These are phyloP conservation scores for Helicoverpa assulta DNA, from an alignment of 2,888 invertebrate species.

Conservation along the genomic window DNA sequence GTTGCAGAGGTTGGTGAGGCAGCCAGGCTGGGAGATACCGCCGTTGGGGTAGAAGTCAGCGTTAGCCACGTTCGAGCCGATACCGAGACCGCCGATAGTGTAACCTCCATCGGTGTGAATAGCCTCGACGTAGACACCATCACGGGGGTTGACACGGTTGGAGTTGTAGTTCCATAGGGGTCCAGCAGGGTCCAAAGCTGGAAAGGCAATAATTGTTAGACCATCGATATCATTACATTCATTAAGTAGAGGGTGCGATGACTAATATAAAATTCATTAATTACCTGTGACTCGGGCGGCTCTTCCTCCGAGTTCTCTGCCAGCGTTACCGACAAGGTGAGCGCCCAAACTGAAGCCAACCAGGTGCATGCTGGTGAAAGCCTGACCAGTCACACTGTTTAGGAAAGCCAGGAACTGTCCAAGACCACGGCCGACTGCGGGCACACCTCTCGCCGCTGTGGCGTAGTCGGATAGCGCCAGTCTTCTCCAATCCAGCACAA, in stretches of 20 bases:
- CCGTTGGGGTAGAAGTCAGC: conserved; percentile 90
- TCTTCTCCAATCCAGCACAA: conserved; percentile 78
- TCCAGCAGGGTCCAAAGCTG: conserved; percentile 59
- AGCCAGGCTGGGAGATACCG: conserved; percentile 78
- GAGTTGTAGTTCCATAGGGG: conserved; percentile 68
- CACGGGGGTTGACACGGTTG: conserved; percentile 68
- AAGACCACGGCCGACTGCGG: conserved; percentile 73
- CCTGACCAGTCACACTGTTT: conserved; percentile 65
- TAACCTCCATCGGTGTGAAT: conserved; percentile 72
- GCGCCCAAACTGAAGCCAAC: conserved; percentile 84
- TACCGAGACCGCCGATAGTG: conserved; percentile 78
- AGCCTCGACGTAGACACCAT: conserved; percentile 76
- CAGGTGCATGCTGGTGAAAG: conserved; percentile 72
- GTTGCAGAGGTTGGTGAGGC: conserved; percentile 69
- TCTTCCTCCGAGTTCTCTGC: conserved; percentile 70
- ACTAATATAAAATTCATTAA: neutral
- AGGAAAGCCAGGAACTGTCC: conserved; percentile 78
- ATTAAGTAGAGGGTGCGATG: too few relatives aligned
- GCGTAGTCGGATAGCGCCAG: conserved; percentile 67
- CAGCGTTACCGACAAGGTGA: conserved; percentile 81
- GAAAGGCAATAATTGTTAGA: neutral
- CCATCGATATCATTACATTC: neutral
- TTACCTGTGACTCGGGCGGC: conserved; percentile 76
- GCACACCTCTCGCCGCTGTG: conserved; percentile 72
- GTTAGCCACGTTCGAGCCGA: conserved; percentile 81